phyloP scores from a whole-genome alignment of 2,113 vertebrate species.

The Dicentrarchus labrax region DNA sequence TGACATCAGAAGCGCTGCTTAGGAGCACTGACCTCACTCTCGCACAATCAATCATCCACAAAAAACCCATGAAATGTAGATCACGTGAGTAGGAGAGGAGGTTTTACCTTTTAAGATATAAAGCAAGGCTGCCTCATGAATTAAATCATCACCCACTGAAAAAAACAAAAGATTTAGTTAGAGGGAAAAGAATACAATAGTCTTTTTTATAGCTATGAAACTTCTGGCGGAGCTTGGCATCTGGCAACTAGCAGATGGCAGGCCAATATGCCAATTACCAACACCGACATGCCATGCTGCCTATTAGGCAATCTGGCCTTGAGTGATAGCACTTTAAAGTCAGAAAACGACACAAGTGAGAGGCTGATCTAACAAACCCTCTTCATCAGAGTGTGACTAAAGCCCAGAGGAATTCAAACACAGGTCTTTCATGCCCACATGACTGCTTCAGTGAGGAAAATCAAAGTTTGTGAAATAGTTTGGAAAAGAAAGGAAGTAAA shows the following conservation, averaged over 20 bases:
- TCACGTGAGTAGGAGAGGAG: constrained; percentile 36
- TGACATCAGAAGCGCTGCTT: constrained; percentile 77
- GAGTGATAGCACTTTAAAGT: constrained; percentile 72
- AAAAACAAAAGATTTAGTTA: constrained; percentile 32
- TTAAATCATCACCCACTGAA: constrained; percentile 65
- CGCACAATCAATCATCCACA: constrained; percentile 73
- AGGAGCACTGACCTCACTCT: constrained; percentile 75
- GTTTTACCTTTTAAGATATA: constrained; percentile 73
- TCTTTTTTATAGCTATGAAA: constrained; percentile 55
- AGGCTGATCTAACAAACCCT: constrained; percentile 69
- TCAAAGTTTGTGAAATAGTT: constrained; percentile 50
- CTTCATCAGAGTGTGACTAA: constrained; percentile 76
- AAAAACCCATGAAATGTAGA: constrained; percentile 58
- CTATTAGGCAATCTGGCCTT: constrained; percentile 68
- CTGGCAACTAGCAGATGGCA: constrained; percentile 72
- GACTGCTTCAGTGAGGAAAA: constrained; percentile 60
- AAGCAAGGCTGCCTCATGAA: constrained; percentile 52
- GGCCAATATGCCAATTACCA: constrained; percentile 71
- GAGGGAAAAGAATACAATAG: constrained; percentile 41
- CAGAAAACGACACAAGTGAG: constrained; percentile 61
- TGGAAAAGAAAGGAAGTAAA: constrained; percentile 43
- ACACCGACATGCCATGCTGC: constrained; percentile 56
- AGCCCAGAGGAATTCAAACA: constrained; percentile 71
- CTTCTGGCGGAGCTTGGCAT: constrained; percentile 64
- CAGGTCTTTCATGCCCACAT: constrained; percentile 68